phyloP scores from a whole-genome alignment of 2,113 vertebrate species.

The Heliornis fulica region DNA sequence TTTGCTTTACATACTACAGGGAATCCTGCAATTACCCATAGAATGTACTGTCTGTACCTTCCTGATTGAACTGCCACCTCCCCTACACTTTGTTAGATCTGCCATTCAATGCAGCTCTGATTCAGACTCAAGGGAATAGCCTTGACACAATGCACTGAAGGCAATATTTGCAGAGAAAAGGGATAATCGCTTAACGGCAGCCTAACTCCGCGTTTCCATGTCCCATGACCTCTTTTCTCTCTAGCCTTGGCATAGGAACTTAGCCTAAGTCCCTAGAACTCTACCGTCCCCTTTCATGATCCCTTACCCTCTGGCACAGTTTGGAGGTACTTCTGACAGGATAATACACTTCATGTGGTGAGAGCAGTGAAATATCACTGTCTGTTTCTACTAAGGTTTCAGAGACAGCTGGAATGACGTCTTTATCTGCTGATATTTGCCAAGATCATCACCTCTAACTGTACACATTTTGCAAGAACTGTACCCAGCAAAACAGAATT shows the following conservation, averaged over 20 bases:
- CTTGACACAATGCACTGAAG: constrained; percentile 60
- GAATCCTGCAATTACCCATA: constrained; percentile 58
- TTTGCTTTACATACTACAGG: constrained; percentile 53
- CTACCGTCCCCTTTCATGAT: background rate
- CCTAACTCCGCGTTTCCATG: background rate
- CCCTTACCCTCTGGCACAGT: background rate
- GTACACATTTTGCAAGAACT: background rate
- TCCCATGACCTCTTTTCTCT: constrained; percentile 49
- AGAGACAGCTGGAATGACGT: background rate
- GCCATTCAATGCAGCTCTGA: constrained; percentile 55
- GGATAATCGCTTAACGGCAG: constrained; percentile 44
- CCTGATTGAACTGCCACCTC: constrained; percentile 62
- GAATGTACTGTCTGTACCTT: constrained; percentile 51
- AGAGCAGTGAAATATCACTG: background rate
- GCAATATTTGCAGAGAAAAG: constrained; percentile 60
- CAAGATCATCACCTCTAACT: background rate
- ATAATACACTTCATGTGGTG: background rate
- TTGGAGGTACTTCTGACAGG: constrained; percentile 24
- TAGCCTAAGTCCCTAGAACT: background rate
- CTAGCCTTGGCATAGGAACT: constrained; percentile 38
- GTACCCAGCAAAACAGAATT: background rate
- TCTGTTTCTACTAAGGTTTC: background rate
- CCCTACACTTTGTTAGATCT: constrained; percentile 54
- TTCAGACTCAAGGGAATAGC: constrained; percentile 62
- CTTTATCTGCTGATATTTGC: constrained; percentile 3